Base-by-base conservation (phyloP, 1,140 invertebrate species). In the Asbolus verrucosus region DNA sequence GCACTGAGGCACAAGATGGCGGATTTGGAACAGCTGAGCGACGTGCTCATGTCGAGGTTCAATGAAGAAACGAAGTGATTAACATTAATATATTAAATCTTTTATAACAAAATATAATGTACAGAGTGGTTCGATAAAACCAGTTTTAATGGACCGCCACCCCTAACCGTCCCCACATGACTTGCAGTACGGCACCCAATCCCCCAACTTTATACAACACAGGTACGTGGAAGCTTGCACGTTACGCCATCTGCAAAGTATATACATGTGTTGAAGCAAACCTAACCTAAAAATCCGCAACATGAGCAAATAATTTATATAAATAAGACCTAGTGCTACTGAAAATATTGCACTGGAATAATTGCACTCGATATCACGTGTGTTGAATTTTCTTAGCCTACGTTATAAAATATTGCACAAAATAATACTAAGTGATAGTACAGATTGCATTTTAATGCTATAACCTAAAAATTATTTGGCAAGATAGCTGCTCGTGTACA, bases 171-270 rank as follows among this genome's bases (percentile, higher is more conserved):
- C 38, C 36, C 30, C 9, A 39, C 31, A n/a, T n/a, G n/a, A 43
- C 36, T 24, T 50, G 36, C 61, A 59, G 13, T 15, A 33, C 30
- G 41, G 27, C 68, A 24, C 61, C 41, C n/a, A 15, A 54, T 65
- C 33, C 67, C n/a, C n/a, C 31, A 13, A 31, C 24, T 65, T 63
- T 70, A 50, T 39, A 65, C 60, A 65, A 61, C 18, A 61, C 65
- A 70, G 68, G 68, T 70, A 70, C 68, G 41, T 65, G 36, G 68
- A 70, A 70, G 68, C 60, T 50, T 46, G 60, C 68, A 61, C 68
- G 68, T 70, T 70, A 43, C 67, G 38, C 46, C 36, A 24, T 59
- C 31, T 33, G 50, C 39, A 60, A 39, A 39, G 11, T 36, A 67
- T 54, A 50, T 50, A 50, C 31, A 36, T 21, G 16, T 14, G 30